Base-by-base conservation (phyloP, 35 echinoderm and acorn worm species). In the Apostichopus parvimensis region DNA sequence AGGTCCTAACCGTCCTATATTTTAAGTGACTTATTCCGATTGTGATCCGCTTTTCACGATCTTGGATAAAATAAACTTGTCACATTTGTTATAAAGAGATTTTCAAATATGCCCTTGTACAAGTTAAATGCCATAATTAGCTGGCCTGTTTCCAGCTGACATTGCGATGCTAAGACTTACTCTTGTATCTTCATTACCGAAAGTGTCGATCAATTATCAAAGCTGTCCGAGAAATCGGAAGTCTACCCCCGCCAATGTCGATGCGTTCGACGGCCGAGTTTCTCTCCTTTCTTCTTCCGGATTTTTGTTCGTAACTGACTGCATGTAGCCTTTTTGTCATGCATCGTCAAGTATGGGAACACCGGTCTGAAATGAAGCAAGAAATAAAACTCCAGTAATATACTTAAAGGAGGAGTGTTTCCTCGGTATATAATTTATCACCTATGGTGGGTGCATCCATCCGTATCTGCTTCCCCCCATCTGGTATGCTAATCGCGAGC, bases 401-500 rank as follows among this genome's bases (percentile, higher is more conserved):
- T 45, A 45, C 2, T 84, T 84, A 84, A 21, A 84, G 81, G 55
- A 84, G 81, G 18, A 84, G 6, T 20, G 79, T 45, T 20, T 45
- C 34, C 34, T 45, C 34, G 34, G 7, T 61, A 61, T 61, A 61
- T 84, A 84, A 84, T 84, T 84, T 84, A 84, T 84, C 81, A 84
- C 81, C 81, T 84, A 58, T 58, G 54, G 28, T 84, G 54, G 81
- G 81, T 84, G 81, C 81, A 54, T 9, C 57, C 81, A 84, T 25
- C 81, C 57, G 15, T 84, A 84, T 84, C 81, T 58, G 56, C 17
- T 59, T n/a, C 57, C 81, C 78, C 75, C 81, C 81, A 84, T 84
- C 81, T 84, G 81, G 57, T 84, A 84, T 84, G 81, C 81, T 84
- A 84, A 84, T 84, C 55, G 54, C 81, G 17, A 58, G 81, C 81